Conservation (phyloP, 64 coral and sea anemone genomes). For the Astreopora myriophthalma region DNA sequence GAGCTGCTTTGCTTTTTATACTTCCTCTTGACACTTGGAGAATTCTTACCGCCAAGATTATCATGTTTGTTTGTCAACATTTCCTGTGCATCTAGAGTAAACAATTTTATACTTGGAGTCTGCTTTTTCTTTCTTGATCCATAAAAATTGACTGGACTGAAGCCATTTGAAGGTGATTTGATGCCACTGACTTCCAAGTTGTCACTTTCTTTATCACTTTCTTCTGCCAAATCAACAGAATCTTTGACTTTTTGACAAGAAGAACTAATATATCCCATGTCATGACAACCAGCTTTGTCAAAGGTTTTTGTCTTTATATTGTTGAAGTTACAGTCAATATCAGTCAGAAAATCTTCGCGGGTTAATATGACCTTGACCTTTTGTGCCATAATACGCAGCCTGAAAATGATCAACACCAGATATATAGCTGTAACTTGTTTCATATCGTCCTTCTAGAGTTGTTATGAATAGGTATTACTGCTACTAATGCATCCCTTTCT, state of each 20-base stretch:
- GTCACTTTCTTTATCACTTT: neutral
- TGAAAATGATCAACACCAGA: no score
- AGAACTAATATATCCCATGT: neutral
- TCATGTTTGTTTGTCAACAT: neutral
- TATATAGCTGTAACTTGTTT: no score
- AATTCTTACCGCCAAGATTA: neutral
- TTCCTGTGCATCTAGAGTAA: neutral
- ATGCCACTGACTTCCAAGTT: neutral
- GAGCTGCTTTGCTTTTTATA: neutral
- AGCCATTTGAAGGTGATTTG: conserved; percentile 40
- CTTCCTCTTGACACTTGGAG: neutral
- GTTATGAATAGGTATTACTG: no score
- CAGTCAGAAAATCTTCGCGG: neutral
- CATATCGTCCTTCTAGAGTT: no score
- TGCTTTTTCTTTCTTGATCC: conserved; percentile 53
- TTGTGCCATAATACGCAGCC: neutral
- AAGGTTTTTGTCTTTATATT: neutral
- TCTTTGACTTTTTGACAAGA: neutral
- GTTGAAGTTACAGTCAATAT: conserved; percentile 24
- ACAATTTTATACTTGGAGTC: neutral
- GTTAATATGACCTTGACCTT: neutral
- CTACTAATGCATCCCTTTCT: no score
- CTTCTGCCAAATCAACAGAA: neutral
- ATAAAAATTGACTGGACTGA: conserved; percentile 76
- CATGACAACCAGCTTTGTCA: neutral